Evolutionary conservation across 2,888 invertebrate species (phyloP).

Genomic region (Hypercompe scribonia): DNA sequence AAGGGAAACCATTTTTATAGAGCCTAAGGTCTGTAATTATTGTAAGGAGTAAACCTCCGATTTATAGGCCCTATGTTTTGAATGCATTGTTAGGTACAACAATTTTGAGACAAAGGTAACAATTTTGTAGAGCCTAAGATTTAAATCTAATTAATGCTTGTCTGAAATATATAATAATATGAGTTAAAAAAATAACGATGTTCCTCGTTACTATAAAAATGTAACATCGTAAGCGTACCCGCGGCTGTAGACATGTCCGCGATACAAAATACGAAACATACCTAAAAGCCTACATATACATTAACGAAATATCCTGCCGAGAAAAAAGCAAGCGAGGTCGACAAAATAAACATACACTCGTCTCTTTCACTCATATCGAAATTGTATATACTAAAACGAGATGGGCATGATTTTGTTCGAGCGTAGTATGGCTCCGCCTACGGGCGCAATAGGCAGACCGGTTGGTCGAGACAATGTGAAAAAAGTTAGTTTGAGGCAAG

Average conservation of each 20-base stretch:
- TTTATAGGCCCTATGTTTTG: no score
- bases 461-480: slow-evolving; percentile 75
- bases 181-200: background rate
- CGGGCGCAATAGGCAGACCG: slow-evolving; percentile 69
- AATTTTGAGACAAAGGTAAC: background rate
- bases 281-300: slow-evolving; percentile 20
- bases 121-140: background rate
- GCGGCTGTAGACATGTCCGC: background rate
- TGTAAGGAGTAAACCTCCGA: no score
- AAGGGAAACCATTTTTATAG: background rate
- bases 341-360: slow-evolving; percentile 45
- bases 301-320: slow-evolving; percentile 46
- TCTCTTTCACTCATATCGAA: slow-evolving; percentile 51
- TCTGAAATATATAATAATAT: background rate
- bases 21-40: no score
- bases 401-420: slow-evolving; percentile 34
- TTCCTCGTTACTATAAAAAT: background rate
- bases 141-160: background rate
- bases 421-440: slow-evolving; percentile 63
- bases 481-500: slow-evolving; percentile 71
- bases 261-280: slow-evolving; percentile 13
- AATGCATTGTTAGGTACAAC: no score
- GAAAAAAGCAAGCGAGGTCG: slow-evolving; percentile 60
- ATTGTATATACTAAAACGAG: slow-evolving; percentile 50
- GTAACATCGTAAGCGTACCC: slow-evolving; percentile 4